These are phyloP conservation scores for Galeopterus variegatus DNA, from an alignment of 2,113 vertebrate species.

Conservation along the genomic window DNA sequence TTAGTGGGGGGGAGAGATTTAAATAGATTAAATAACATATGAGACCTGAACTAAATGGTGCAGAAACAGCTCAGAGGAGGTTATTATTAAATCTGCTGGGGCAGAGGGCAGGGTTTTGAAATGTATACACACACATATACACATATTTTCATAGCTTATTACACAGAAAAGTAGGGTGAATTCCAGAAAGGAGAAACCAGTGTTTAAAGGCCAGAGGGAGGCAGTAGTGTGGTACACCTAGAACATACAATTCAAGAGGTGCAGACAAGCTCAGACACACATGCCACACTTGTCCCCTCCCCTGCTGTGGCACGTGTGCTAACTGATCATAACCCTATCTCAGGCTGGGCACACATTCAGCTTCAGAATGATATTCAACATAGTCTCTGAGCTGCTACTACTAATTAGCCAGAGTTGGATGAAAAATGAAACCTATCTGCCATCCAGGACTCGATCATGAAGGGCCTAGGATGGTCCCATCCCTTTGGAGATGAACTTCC, in stretches of 20 bases:
- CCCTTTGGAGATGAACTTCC: not conserved
- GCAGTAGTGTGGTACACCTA: not conserved
- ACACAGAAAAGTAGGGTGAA: not conserved
- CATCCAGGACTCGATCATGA: not conserved
- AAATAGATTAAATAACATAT: not conserved
- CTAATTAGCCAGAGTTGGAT: not conserved
- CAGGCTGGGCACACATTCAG: not conserved
- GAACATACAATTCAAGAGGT: not conserved
- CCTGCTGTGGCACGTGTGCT: not conserved
- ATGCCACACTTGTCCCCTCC: not conserved
- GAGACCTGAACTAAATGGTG: not conserved
- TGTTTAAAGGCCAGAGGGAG: not conserved
- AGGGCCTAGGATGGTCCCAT: not conserved
- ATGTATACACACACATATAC: no score
- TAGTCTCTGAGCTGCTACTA: not conserved
- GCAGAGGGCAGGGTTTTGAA: not conserved
- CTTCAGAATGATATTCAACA: not conserved
- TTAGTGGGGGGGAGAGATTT: not conserved
- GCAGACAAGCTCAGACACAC: not conserved
- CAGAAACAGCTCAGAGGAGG: not conserved
- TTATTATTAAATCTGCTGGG: not conserved
- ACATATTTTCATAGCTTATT: not conserved
- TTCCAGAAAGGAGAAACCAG: not conserved
- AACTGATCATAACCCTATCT: not conserved
- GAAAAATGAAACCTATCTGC: not conserved